These are phyloP conservation scores for Tenualosa thibaudeaui DNA, from an alignment of 2,797 vertebrate species.

Conservation along the genomic window DNA sequence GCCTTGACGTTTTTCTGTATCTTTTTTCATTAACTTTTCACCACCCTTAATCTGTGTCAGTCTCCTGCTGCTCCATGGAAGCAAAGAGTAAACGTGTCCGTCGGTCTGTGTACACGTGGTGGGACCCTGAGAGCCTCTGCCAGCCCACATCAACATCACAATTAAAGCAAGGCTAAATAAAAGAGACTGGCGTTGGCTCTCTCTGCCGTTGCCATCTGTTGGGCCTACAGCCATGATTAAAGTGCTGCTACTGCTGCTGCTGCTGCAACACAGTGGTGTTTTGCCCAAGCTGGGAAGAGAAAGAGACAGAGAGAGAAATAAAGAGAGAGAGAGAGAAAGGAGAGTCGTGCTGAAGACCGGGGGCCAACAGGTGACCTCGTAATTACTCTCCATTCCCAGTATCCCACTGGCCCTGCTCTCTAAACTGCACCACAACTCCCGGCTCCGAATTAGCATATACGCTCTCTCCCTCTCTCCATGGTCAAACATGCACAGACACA, in stretches of 20 bases:
- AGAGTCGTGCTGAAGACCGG: not conserved
- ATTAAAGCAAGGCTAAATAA: slow-evolving; percentile 1
- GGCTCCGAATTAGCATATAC: not conserved
- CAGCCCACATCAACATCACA: slow-evolving; percentile 14
- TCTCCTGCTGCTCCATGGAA: not conserved
- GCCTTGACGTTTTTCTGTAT: not conserved
- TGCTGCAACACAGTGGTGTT: not conserved
- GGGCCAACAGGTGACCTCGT: slow-evolving; percentile 10
- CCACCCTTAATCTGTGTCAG: not conserved
- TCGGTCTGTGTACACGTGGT: not conserved
- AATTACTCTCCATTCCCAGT: slow-evolving; percentile 4
- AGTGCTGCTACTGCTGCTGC: not conserved
- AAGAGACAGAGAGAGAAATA: not conserved
- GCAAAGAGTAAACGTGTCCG: not conserved
- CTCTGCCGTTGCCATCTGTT: not conserved
- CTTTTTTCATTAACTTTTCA: not conserved
- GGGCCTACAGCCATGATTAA: slow-evolving; percentile 22
- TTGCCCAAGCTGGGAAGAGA: not conserved
- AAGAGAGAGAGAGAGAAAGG: not conserved
- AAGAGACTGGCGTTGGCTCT: not conserved
- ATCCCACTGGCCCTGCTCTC: not conserved
- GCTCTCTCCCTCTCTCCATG: not conserved
- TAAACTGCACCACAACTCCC: not conserved
- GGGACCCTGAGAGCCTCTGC: slow-evolving; percentile 4
- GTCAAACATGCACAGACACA: not conserved